Conservation (phyloP, 2,888 invertebrate species). For the Encarsia formosa region DNA sequence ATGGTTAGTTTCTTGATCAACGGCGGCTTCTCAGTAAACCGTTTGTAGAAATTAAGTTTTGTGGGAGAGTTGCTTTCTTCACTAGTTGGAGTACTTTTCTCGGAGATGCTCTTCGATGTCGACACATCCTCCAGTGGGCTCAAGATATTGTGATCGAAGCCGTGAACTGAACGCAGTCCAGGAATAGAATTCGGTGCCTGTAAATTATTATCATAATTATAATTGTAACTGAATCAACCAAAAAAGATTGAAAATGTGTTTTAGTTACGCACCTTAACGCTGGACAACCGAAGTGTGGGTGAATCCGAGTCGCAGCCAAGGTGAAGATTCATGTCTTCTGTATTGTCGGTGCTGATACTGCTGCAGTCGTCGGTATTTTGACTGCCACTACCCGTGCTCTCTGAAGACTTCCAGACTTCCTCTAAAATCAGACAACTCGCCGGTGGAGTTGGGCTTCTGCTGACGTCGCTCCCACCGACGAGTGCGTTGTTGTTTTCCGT, state of each 20-base stretch:
- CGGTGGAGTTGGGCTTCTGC: not conserved
- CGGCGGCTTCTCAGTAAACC: slow-evolving; percentile 77
- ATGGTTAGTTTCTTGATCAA: slow-evolving; percentile 73
- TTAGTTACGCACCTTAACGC: slow-evolving; percentile 45
- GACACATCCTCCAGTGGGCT: slow-evolving; percentile 38
- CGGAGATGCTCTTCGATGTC: slow-evolving; percentile 48
- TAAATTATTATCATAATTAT: too few species aligned
- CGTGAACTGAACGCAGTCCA: slow-evolving; percentile 63
- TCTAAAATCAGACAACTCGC: not conserved
- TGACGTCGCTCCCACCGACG: slow-evolving; percentile 1
- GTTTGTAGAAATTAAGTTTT: slow-evolving; percentile 79
- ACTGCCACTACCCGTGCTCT: slow-evolving; percentile 1
- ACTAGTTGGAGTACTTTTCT: slow-evolving; percentile 64
- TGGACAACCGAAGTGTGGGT: slow-evolving; percentile 53
- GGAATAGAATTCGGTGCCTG: slow-evolving; percentile 64
- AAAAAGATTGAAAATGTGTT: too few species aligned
- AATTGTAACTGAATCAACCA: too few species aligned
- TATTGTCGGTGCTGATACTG: not conserved
- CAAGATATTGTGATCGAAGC: slow-evolving; percentile 53
- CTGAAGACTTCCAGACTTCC: not conserved
- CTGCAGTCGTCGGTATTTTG: slow-evolving; percentile 2
- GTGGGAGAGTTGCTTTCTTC: slow-evolving; percentile 86
- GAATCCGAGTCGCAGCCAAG: slow-evolving; percentile 49
- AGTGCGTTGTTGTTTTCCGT: slow-evolving; percentile 1
- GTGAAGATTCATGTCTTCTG: slow-evolving; percentile 55